Percentiles rank a stretch among this genome's conserved stretches.
These are phyloP conservation scores for Thelaira solivaga DNA, from an alignment of 2,888 invertebrate genomes.

Conservation along the genomic window DNA sequence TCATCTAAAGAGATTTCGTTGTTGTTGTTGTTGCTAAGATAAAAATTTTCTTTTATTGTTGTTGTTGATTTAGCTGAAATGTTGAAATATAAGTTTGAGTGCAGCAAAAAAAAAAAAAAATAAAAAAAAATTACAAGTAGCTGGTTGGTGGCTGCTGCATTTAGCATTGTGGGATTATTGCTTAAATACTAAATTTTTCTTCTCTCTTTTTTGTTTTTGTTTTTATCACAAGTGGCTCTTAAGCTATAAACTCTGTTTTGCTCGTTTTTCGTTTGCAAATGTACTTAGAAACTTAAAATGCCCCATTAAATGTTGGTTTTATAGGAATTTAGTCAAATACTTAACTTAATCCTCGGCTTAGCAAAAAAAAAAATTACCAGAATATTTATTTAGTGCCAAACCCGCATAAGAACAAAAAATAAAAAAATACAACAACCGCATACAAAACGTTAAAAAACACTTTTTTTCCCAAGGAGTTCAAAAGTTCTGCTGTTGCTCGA, in stretches of 20 bases:
- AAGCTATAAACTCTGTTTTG: constrained; percentile 11
- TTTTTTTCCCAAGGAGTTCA: too few species aligned
- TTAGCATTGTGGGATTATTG: constrained; percentile 44
- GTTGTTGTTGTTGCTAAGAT: neutral
- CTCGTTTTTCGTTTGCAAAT: neutral
- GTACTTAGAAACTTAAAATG: constrained; percentile 9
- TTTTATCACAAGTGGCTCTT: neutral
- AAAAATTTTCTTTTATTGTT: constrained; percentile 26
- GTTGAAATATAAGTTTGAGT: neutral
- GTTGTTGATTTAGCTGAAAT: neutral
- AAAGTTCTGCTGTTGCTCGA: too few species aligned
- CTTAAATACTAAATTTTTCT: constrained; percentile 34
- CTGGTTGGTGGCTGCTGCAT: too few species aligned
- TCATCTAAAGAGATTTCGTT: constrained; percentile 31
- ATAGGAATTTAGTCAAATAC: constrained; percentile 18
- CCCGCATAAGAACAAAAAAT: too few species aligned
- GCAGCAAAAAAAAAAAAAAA: too few species aligned
- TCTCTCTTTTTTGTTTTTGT: neutral
- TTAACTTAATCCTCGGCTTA: neutral
- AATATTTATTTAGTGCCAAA: too few species aligned
- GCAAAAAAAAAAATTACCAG: too few species aligned
- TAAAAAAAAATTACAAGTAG: constrained; percentile 10
- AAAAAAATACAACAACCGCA: too few species aligned
- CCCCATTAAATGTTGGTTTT: neutral
- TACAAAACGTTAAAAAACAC: too few species aligned